Base-by-base conservation (phyloP, 1,140 invertebrate species). In the Diabrotica undecimpunctata region DNA sequence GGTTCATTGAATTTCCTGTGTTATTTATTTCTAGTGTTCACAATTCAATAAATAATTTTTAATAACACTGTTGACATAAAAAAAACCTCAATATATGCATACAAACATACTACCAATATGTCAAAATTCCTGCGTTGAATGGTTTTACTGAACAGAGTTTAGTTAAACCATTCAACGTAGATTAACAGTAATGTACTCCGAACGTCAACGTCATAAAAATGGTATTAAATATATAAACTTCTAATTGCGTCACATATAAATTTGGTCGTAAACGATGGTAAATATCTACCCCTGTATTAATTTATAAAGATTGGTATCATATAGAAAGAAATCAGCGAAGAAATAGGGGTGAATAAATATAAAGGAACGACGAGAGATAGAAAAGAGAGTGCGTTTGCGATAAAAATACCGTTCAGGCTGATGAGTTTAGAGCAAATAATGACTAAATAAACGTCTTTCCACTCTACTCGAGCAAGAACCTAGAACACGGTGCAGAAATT, bases 361-460 rank as follows among this genome's bases (percentile, higher is more conserved):
- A 13, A 13, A 12, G 4, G 25, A 25, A 25, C 25, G 25, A 25
- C n/a, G 10, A 46, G 58, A 38, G 46, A 46, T 46, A 46, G 41
- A n/a, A 46, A 6, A n/a, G 41, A 46, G 41, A 46, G 41, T 10
- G n/a, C 41, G 41, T 60, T 60, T 60, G 50, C 58, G 38, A 46
- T 60, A 50, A 7, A n/a, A 60, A 46, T n/a, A 60, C 58, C 58
- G 46, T 60, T 60, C 41, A 5, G 11, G 58, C 35, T 60, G 58
- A 60, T 60, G 58, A 60, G 58, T 50, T 60, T n/a, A n/a, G 14
- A 38, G 36, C 4, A 60, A 60, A 60, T 60, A 60, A 60, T 60
- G 58, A 60, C 41, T 60, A 25, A 60, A 60, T 60, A 60, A 60
- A 60, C 58, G 41, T 60, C 58, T 60, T 11, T 60, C 58, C 41